Evolutionary conservation across 2,888 invertebrate species (phyloP).

Genomic region (Dasysyrphus tricinctus): DNA sequence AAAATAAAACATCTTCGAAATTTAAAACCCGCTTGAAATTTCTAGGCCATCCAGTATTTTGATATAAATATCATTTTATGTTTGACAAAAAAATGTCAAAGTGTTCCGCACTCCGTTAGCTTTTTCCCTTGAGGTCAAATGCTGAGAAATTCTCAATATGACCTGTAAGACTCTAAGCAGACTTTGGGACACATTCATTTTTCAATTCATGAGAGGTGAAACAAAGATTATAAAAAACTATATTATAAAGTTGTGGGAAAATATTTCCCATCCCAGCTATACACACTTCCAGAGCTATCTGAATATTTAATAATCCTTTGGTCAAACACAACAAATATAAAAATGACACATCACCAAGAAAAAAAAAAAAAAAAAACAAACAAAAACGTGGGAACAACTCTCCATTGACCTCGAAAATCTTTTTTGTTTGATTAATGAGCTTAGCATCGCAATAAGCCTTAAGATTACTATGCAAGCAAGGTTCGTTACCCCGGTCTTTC

Average conservation of each 20-base stretch:
- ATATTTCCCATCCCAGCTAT: background rate
- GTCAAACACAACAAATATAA: slow-evolving; percentile 1
- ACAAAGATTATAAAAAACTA: background rate
- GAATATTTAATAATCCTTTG: background rate
- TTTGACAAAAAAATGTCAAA: too few relatives aligned
- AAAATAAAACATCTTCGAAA: too few relatives aligned
- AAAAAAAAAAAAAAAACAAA: background rate
- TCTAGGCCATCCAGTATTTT: too few relatives aligned
- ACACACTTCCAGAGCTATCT: background rate
- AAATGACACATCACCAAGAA: background rate
- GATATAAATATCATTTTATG: too few relatives aligned
- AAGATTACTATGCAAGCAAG: slow-evolving; percentile 18
- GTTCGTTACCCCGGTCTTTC: slow-evolving; percentile 19
- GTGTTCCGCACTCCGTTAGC: too few relatives aligned
- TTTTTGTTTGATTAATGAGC: slow-evolving; percentile 32
- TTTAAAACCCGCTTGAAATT: too few relatives aligned
- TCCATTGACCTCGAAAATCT: slow-evolving; percentile 14
- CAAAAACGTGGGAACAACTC: slow-evolving; percentile 20
- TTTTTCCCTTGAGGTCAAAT: too few relatives aligned
- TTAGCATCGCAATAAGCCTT: slow-evolving; percentile 13
- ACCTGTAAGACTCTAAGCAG: too few relatives aligned
- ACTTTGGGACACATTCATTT: too few relatives aligned
- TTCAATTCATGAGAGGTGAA: too few relatives aligned
- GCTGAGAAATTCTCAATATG: too few relatives aligned
- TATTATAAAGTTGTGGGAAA: background rate